phyloP scores from a whole-genome alignment of 1,140 invertebrate species.

The Episyrphus balteatus region DNA sequence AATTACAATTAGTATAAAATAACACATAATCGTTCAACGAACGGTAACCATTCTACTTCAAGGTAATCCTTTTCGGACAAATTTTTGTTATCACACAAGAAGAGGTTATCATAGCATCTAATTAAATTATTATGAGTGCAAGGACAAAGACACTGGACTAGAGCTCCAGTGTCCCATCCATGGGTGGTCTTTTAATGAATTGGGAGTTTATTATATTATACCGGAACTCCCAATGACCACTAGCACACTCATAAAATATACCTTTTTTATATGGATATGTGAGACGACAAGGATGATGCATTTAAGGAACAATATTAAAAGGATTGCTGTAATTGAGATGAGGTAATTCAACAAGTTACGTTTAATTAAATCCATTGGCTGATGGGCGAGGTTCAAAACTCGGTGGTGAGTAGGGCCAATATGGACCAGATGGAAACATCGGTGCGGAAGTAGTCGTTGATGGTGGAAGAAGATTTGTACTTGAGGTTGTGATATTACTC shows the following conservation, averaged over 20 bases:
- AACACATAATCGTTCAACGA: too few relatives aligned
- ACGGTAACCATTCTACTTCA: neutral
- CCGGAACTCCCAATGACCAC: too few relatives aligned
- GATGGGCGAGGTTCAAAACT: constrained; percentile 35
- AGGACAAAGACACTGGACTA: neutral
- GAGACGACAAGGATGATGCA: too few relatives aligned
- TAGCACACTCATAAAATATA: too few relatives aligned
- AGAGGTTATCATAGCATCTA: neutral
- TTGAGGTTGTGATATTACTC: constrained; percentile 5
- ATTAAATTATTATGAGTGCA: neutral
- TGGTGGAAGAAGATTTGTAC: constrained; percentile 5
- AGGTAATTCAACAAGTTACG: neutral
- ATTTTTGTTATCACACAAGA: neutral
- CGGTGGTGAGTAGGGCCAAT: constrained; percentile 34
- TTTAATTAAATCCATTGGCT: constrained; percentile 33
- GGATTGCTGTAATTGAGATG: neutral
- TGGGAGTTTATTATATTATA: too few relatives aligned
- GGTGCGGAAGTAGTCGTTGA: neutral
- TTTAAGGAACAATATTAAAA: neutral
- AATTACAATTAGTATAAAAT: too few relatives aligned
- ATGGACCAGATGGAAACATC: constrained; percentile 9
- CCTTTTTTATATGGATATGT: too few relatives aligned
- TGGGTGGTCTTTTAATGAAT: too few relatives aligned
- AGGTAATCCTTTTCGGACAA: neutral
- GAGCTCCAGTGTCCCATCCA: neutral